A percentile compares a stretch with the other conserved stretches of the same genome.
Evolutionary conservation across 2,888 invertebrate species (phyloP).

Genomic region (Patella depressa): DNA sequence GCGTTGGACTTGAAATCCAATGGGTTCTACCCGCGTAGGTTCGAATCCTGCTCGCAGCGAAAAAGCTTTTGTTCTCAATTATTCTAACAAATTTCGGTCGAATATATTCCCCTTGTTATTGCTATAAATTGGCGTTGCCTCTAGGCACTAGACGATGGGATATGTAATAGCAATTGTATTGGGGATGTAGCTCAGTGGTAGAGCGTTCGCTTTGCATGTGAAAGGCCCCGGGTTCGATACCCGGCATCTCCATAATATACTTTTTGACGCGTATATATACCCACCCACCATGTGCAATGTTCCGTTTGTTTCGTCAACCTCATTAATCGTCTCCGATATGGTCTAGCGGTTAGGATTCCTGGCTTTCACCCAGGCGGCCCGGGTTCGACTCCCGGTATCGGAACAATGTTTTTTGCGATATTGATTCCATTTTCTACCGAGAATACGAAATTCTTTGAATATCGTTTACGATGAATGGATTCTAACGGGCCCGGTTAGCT

Average conservation of each 20-base stretch:
- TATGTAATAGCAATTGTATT: neutral
- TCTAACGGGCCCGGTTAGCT: constrained; percentile 26
- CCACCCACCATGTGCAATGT: no score
- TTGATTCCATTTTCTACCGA: no score
- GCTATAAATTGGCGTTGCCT: no score
- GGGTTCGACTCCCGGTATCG: constrained; percentile 13
- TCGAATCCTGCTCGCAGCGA: constrained; percentile 16
- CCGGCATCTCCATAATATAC: constrained; percentile 21
- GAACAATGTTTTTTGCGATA: neutral
- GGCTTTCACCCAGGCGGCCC: constrained; percentile 13
- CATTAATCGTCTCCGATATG: neutral
- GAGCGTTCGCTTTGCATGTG: constrained; percentile 31
- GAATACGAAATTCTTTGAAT: no score
- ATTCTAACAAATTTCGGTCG: no score
- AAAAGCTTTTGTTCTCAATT: no score
- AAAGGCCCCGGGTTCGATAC: constrained; percentile 30
- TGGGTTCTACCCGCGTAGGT: constrained; percentile 24
- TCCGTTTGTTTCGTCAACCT: no score
- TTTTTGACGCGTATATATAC: neutral
- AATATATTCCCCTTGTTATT: no score
- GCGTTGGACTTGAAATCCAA: constrained; percentile 28
- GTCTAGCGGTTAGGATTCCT: constrained; percentile 11
- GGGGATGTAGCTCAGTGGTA: constrained; percentile 31
- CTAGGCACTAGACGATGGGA: no score
- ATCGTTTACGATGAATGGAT: no score